Conservation (phyloP, 2,113 vertebrate genomes). For the Coreoperca whiteheadi region DNA sequence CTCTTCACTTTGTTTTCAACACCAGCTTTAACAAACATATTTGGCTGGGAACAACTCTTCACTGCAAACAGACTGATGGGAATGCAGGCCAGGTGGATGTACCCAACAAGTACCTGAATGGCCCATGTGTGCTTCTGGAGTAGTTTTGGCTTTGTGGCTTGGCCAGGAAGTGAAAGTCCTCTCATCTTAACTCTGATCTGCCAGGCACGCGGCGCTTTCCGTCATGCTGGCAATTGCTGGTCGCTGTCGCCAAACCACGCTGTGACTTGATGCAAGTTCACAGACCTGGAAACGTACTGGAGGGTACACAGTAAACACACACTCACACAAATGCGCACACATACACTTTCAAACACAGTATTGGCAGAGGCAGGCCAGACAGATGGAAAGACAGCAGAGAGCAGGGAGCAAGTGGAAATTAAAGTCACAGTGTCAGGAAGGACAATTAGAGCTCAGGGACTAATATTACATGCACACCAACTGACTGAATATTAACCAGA, state of each 20-base stretch:
- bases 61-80: constrained; percentile 27
- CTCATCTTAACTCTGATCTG: constrained; percentile 57
- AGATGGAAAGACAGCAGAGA: constrained; percentile 78
- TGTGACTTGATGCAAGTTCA: constrained; percentile 66
- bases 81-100: constrained; percentile 10
- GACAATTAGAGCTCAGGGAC: constrained; percentile 58
- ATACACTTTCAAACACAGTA: constrained; percentile 30
- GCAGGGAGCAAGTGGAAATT: constrained; percentile 69
- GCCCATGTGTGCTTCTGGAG: constrained; percentile 1
- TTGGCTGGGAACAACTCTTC: constrained; percentile 18
- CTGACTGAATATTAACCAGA: constrained; percentile 15
- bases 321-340: neutral
- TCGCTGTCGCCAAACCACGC: constrained; percentile 48
- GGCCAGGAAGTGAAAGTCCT: constrained; percentile 35
- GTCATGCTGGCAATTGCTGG: constrained; percentile 3
- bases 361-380: constrained; percentile 64
- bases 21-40: constrained; percentile 17
- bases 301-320: constrained; percentile 49
- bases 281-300: constrained; percentile 59
- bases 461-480: constrained; percentile 21
- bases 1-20: neutral
- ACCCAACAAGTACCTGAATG: constrained; percentile 30
- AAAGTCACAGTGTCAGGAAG: constrained; percentile 72
- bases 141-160: constrained; percentile 10
- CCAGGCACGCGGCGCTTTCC: neutral